Base-by-base conservation (phyloP, 2,797 vertebrate genomes). In the Phaenicophaeus curvirostris region DNA sequence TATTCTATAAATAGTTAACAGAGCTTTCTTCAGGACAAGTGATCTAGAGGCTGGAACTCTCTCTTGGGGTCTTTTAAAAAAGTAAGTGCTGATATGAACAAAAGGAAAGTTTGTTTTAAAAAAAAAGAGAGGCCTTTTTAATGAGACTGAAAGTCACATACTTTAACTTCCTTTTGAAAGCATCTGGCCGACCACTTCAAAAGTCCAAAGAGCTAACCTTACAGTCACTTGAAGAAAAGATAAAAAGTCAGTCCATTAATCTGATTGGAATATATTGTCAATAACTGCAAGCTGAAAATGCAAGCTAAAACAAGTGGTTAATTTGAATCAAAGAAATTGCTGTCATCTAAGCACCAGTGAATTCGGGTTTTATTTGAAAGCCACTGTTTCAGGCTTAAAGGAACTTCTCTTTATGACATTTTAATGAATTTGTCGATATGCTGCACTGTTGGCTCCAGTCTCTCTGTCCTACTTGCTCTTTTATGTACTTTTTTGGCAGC, bases 1-100 rank as follows among this genome's bases (percentile, higher is more conserved):
- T 59, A 87, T 94, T 95, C 94, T 96, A 96, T 96, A 96, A 97
- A 97, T 97, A 96, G 97, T 94, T 94, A 96, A 94, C 91, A 89
- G 87, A 91, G 93, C 88, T 96, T 96, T 96, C 55, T 93, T 94
- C 71, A 90, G 92, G 94, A 89, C 73, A 93, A 94, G 93, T 92
- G 95, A 95, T 93, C 86, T 93, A 80, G 95, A 94, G 95, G 79
- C 71, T 96, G 51, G 86, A 93, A 92, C 76, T 91, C 93, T 96
- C 95, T 92, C 96, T 94, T 96, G 93, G 93, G 86, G 91, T 95
- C 96, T 97, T 96, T 96, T 96, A 85, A 69, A 94, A 94, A 96
- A 92, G 94, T 95, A 93, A 95, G 95, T 96, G 85, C 80, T 89
- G 85, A 74, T 97, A 94, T 84, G 96, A 97, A 95, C 87, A 96